Evolutionary conservation across 2,113 vertebrate species (phyloP).

Genomic region (Erythrolamprus reginae): DNA sequence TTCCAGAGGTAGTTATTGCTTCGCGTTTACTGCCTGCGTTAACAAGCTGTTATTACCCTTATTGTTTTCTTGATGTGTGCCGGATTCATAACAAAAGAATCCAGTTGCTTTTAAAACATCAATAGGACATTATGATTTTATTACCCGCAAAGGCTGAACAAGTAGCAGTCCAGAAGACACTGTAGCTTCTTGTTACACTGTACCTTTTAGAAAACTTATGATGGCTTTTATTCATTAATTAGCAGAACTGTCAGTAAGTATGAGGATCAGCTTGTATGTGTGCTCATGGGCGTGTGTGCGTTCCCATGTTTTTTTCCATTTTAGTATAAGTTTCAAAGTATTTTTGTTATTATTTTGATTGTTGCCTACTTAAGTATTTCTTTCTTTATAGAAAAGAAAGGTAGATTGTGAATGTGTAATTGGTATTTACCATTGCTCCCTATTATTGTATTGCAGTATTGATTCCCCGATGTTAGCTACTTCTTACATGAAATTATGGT

Average conservation of each 20-base stretch:
- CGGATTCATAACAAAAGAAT: not conserved
- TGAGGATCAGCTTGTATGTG: not conserved
- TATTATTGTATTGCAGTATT: not conserved
- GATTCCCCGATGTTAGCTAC: not conserved
- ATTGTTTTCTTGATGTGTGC: slow-evolving; percentile 41
- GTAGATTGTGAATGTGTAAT: not conserved
- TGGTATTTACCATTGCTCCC: not conserved
- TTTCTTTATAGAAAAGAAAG: not conserved
- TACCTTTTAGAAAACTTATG: not conserved
- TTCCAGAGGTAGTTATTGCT: slow-evolving; percentile 60
- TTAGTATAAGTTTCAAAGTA: not conserved
- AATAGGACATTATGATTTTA: not conserved
- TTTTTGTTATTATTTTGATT: not conserved
- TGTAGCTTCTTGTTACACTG: too few species aligned
- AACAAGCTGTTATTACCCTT: slow-evolving; percentile 33
- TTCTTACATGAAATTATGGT: not conserved
- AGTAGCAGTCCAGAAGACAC: not conserved
- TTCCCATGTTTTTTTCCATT: not conserved
- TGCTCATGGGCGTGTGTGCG: not conserved
- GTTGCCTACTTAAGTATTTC: not conserved
- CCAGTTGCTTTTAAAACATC: slow-evolving; percentile 27
- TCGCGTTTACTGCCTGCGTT: slow-evolving; percentile 39
- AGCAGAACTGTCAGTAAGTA: not conserved
- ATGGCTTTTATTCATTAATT: not conserved
- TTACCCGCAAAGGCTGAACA: not conserved